phyloP scores from a whole-genome alignment of 2,888 invertebrate genomes.

The Merodon equestris region DNA sequence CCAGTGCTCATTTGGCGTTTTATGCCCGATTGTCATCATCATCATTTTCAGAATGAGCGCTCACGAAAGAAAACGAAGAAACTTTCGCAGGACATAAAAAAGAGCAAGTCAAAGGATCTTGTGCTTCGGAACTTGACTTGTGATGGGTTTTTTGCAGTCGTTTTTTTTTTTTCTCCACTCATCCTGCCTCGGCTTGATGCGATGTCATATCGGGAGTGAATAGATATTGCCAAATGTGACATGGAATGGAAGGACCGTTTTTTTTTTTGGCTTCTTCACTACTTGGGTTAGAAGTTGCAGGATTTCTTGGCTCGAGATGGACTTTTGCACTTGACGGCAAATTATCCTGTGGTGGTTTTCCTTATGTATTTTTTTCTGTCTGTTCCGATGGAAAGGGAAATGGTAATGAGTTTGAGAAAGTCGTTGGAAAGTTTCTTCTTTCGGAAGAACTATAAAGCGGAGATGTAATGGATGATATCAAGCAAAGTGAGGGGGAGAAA shows the following conservation, averaged over 20 bases:
- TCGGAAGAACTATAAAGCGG: no score
- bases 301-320: background rate
- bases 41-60: conserved; percentile 4
- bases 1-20: conserved; percentile 34
- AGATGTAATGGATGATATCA: no score
- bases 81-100: conserved; percentile 13
- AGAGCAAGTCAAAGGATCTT: background rate
- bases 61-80: background rate
- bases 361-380: no score
- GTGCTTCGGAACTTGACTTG: conserved; percentile 10
- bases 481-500: no score
- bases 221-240: conserved; percentile 55
- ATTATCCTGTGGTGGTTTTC: background rate
- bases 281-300: conserved; percentile 7
- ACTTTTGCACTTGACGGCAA: conserved; percentile 14
- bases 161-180: conserved; percentile 4
- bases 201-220: conserved; percentile 37
- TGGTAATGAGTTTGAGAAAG: conserved; percentile 48
- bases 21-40: conserved; percentile 60
- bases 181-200: background rate
- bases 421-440: conserved; percentile 1
- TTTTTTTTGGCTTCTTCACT: background rate
- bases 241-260: conserved; percentile 29
- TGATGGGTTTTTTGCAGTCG: background rate
- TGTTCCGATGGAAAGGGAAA: conserved; percentile 14